phyloP scores from a whole-genome alignment of 1,140 invertebrate genomes.

The Drosophila pseudoobscura region DNA sequence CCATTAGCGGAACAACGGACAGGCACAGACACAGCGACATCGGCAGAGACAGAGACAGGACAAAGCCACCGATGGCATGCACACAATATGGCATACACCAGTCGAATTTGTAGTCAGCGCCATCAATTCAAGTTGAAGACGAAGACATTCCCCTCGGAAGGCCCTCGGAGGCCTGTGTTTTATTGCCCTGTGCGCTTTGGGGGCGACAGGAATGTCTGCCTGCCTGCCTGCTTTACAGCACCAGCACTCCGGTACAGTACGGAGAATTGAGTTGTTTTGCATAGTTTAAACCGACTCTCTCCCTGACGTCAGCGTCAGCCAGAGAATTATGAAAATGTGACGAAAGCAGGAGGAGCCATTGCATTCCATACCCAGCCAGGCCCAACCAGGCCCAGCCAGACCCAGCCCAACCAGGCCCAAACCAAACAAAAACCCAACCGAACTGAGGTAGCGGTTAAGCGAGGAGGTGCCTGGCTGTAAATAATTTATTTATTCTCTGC shows the following conservation, averaged over 20 bases:
- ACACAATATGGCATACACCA: slow-evolving; percentile 60
- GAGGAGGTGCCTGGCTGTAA: slow-evolving; percentile 46
- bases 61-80: slow-evolving; percentile 34
- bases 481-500: slow-evolving; percentile 71
- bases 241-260: slow-evolving; percentile 21
- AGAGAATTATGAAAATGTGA: slow-evolving; percentile 74
- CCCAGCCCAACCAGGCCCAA: no score
- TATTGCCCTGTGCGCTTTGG: slow-evolving; percentile 71
- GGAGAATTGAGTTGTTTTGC: slow-evolving; percentile 72
- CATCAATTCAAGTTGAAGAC: slow-evolving; percentile 70
- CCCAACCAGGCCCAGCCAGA: not conserved
- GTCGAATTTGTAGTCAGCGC: slow-evolving; percentile 78
- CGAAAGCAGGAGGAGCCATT: not conserved
- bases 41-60: slow-evolving; percentile 32
- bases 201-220: slow-evolving; percentile 54
- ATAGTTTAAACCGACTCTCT: slow-evolving; percentile 67
- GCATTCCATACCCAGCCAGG: slow-evolving; percentile 14
- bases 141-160: slow-evolving; percentile 57
- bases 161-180: slow-evolving; percentile 65
- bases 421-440: no score
- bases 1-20: slow-evolving; percentile 76
- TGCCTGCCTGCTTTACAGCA: slow-evolving; percentile 65
- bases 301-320: slow-evolving; percentile 51
- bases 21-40: slow-evolving; percentile 37
- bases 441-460: not conserved